Conservation (phyloP, 2,797 vertebrate genomes). For the Urocyon cinereoargenteus region DNA sequence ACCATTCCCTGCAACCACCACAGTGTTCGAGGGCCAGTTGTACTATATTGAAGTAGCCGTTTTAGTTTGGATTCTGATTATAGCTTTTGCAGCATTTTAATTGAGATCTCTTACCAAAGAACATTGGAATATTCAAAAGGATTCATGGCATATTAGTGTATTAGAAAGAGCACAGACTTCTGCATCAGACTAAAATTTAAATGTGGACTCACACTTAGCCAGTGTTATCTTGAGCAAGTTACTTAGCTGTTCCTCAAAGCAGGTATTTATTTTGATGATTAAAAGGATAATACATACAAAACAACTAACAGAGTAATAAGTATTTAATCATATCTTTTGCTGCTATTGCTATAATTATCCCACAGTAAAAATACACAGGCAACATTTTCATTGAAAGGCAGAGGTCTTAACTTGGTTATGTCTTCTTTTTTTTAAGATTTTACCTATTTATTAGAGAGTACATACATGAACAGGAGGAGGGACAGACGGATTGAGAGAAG, state of each 20-base stretch:
- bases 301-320: not conserved
- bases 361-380: slow-evolving; percentile 46
- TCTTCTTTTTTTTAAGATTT: not conserved
- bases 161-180: slow-evolving; percentile 38
- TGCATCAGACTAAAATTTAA: not conserved
- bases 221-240: slow-evolving; percentile 45
- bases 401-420: slow-evolving; percentile 6
- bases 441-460: not conserved
- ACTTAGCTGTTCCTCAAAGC: slow-evolving; percentile 40
- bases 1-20: not conserved
- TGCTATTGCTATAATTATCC: not conserved
- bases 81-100: slow-evolving; percentile 2
- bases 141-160: slow-evolving; percentile 37
- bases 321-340: not conserved
- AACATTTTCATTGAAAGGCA: slow-evolving; percentile 41
- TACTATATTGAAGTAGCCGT: slow-evolving; percentile 5
- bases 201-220: slow-evolving; percentile 12
- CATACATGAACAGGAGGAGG: not conserved
- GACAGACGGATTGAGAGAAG: not conserved
- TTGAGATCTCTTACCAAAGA: slow-evolving; percentile 47
- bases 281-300: slow-evolving; percentile 52
- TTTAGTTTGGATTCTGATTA: slow-evolving; percentile 62
- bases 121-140: slow-evolving; percentile 35
- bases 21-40: not conserved
- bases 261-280: slow-evolving; percentile 58